Conservation (phyloP, 2,113 vertebrate species). For the Sinocyclocheilus anophthalmus region DNA sequence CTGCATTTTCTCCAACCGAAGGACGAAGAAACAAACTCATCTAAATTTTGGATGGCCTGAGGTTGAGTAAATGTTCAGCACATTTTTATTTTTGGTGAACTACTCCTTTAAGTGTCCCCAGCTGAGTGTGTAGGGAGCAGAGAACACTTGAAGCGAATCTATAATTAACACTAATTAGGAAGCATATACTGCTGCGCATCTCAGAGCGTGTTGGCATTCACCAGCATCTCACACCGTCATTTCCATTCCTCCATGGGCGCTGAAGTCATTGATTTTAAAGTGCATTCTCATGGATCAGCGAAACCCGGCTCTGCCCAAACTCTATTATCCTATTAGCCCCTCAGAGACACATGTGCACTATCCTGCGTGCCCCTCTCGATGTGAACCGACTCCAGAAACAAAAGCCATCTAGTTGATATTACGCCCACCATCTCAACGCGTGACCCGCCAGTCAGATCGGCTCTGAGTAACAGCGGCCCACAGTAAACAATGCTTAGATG, state of each 20-base stretch:
- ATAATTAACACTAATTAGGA: conserved; percentile 10
- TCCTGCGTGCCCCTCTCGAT: neutral
- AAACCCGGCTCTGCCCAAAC: conserved; percentile 7
- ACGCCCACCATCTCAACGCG: conserved; percentile 6
- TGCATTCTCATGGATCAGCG: conserved; percentile 8
- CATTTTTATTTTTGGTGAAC: neutral
- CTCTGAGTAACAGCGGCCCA: conserved; percentile 32
- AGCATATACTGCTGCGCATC: neutral
- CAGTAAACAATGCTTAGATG: conserved; percentile 37
- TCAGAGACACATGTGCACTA: neutral
- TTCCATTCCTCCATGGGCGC: neutral
- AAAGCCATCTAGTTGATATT: neutral
- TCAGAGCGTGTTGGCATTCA: neutral
- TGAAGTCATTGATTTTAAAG: conserved; percentile 22
- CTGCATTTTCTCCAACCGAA: no score
- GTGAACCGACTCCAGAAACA: neutral
- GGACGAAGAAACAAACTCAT: no score
- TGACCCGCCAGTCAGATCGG: conserved; percentile 34
- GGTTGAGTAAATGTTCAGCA: no score
- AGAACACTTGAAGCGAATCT: neutral
- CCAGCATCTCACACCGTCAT: neutral
- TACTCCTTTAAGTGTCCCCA: neutral
- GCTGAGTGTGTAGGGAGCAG: neutral
- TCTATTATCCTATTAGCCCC: conserved; percentile 12
- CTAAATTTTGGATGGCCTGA: rapidly evolving